phyloP scores from a whole-genome alignment of 2,888 invertebrate genomes.

The Rhodophaea formosa region DNA sequence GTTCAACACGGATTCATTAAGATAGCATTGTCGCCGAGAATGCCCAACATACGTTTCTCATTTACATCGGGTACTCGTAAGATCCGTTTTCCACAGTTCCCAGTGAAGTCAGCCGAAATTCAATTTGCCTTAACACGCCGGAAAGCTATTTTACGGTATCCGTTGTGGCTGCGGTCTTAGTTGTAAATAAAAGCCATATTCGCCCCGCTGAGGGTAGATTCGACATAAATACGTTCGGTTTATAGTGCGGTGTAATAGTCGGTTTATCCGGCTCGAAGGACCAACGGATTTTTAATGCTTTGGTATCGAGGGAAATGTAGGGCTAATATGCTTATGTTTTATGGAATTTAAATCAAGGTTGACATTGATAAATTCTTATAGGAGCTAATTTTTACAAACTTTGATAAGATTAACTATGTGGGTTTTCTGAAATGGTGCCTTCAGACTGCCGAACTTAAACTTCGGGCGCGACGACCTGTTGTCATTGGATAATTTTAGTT shows the following conservation, averaged over 20 bases:
- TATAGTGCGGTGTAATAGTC: slow-evolving; percentile 4
- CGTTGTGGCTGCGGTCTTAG: background rate
- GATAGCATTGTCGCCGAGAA: background rate
- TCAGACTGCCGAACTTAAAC: no score
- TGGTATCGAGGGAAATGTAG: background rate
- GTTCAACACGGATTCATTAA: background rate
- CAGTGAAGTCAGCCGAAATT: background rate
- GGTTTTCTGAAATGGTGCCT: no score
- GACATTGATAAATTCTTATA: no score
- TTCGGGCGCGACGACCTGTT: no score
- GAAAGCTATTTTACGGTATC: slow-evolving; percentile 3
- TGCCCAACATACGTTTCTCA: background rate
- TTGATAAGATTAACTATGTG: no score
- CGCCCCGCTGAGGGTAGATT: background rate
- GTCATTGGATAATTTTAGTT: no score
- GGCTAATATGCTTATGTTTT: background rate
- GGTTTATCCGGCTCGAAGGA: slow-evolving; percentile 8
- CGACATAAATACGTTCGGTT: slow-evolving; percentile 10
- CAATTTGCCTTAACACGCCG: slow-evolving; percentile 9
- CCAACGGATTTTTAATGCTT: background rate
- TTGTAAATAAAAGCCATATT: slow-evolving; percentile 13
- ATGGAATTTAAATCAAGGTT: background rate
- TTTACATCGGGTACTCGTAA: background rate
- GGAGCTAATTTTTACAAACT: no score
- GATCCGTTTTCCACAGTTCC: background rate